Evolutionary conservation across 2,113 vertebrate genomes (phyloP), one percentile per base, ranked within the genome.

Genomic region (Spermophilus dauricus): DNA sequence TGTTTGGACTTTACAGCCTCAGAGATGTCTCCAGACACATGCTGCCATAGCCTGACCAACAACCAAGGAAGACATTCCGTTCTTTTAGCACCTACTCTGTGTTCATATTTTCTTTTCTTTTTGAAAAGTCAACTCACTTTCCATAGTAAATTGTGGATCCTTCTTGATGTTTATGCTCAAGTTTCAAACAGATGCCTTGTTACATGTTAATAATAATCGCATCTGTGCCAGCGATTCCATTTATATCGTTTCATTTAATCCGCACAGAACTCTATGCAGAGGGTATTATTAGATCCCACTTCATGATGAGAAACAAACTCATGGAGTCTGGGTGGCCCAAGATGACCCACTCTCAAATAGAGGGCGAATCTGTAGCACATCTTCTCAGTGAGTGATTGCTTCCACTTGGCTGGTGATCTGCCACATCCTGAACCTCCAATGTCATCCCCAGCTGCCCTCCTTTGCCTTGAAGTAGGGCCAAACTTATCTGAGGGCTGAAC

Each of bases 341-440:
- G 18, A 53, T 56, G 45, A 61, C 77, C 78, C 77, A 76, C 53
- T 78, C 13, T 9, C 4, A 17, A 24, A 22, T 1, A 28, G 53
- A 53, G 45, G 77, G 61, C 10, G 10, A 67, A 42, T 61, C 26
- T 0, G 24, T 0, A 0, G 22, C 5, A 0, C 1, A 2, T 30
- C 30, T 34, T 39, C 85, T 69, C 69, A 0, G 81, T 0, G 0
- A 37, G 4, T 9, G 39, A 2, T 0, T 0, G 4, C 58, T 32
- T 2, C 63, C 18, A 12, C 63, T 4, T 37, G 70, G 70, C 32
- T 7, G 72, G 48, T 4, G 28, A n/a, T 65, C 32, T 39, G 16
- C 53, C 14, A 14, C 24, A 1, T 14, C 32, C n/a, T 10, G 63
- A 30, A n/a, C 30, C 53, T 26, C 9, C 58, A 16, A 1, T 2